phyloP scores from a whole-genome alignment of 2,888 invertebrate species.

The Tiphia femorata region DNA sequence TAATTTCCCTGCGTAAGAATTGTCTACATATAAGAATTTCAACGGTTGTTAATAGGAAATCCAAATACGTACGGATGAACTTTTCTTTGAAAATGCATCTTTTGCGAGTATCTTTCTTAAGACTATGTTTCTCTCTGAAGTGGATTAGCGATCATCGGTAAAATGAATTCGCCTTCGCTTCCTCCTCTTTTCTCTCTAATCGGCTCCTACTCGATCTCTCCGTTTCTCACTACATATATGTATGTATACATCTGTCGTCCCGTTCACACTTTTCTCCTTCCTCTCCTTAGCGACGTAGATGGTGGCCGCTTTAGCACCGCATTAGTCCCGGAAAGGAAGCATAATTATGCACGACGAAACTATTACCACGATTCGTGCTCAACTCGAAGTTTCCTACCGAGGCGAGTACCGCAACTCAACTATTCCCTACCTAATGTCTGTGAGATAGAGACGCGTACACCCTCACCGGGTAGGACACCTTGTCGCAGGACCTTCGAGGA shows the following conservation, averaged over 20 bases:
- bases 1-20: too few species aligned
- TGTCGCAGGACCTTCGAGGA: too few species aligned
- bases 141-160: background rate
- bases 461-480: too few species aligned
- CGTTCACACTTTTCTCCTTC: background rate
- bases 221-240: too few species aligned
- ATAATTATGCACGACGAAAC: constrained; percentile 61
- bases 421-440: too few species aligned
- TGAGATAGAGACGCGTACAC: too few species aligned
- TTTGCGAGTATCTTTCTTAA: too few species aligned
- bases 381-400: constrained; percentile 49
- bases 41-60: too few species aligned
- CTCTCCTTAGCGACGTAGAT: background rate
- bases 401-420: constrained; percentile 25
- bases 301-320: constrained; percentile 45
- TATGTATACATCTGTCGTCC: background rate
- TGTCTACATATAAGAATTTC: too few species aligned
- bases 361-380: constrained; percentile 57
- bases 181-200: background rate
- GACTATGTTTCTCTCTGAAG: background rate
- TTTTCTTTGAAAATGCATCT: too few species aligned
- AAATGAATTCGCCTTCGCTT: background rate
- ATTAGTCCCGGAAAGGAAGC: constrained; percentile 57
- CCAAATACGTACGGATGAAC: too few species aligned
- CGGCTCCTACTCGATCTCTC: background rate